phyloP scores from a whole-genome alignment of 2,797 vertebrate species.

The Fistularia commersonii region DNA sequence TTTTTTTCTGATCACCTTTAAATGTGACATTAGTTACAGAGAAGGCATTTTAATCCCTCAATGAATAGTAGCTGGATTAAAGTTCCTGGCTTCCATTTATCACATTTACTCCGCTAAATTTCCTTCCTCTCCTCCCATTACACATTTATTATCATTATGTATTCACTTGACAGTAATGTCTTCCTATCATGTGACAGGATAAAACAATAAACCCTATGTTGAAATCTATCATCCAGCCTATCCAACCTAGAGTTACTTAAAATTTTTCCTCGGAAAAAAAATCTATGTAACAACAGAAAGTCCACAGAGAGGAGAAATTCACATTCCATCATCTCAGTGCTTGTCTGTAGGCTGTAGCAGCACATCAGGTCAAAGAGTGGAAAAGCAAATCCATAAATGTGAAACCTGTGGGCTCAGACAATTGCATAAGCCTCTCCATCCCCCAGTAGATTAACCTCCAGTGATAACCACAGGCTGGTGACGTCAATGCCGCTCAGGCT shows the following conservation, averaged over 20 bases:
- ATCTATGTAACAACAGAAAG: constrained; percentile 18
- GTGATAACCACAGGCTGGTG: constrained; percentile 66
- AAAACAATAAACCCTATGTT: constrained; percentile 35
- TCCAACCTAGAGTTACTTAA: no score
- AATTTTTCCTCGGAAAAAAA: constrained; percentile 18
- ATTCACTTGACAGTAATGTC: constrained; percentile 31
- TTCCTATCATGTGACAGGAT: constrained; percentile 16
- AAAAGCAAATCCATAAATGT: constrained; percentile 66
- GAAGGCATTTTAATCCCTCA: constrained; percentile 1
- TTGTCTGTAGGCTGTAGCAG: constrained; percentile 31
- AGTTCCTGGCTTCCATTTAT: constrained; percentile 11
- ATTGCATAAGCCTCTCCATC: constrained; percentile 72
- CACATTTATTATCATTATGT: constrained; percentile 26
- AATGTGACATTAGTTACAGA: constrained; percentile 8
- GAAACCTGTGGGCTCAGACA: constrained; percentile 66
- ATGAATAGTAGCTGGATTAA: constrained; percentile 14
- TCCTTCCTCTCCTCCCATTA: constrained; percentile 8
- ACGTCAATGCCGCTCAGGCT: constrained; percentile 63
- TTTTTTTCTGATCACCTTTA: background rate
- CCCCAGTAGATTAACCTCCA: constrained; percentile 69
- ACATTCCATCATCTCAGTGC: constrained; percentile 29
- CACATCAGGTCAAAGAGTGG: constrained; percentile 53
- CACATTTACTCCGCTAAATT: constrained; percentile 2
- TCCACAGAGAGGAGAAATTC: constrained; percentile 23
- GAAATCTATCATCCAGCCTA: constrained; percentile 7